Base-by-base conservation (phyloP, 1,140 invertebrate genomes). In the Saxidomus purpurata region DNA sequence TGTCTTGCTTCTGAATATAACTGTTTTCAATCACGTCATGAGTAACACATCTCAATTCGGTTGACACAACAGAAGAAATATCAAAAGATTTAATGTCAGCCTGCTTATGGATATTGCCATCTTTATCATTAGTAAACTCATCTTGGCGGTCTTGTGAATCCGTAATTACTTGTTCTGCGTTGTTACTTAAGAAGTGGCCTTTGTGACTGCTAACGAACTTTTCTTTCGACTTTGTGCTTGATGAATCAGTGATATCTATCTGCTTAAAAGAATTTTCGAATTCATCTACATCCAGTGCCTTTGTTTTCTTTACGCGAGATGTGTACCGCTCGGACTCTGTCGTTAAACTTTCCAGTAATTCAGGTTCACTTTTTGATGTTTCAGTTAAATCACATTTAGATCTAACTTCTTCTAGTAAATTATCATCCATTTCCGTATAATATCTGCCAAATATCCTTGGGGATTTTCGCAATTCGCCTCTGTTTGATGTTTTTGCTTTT, bases 361-460 rank as follows among this genome's bases (percentile, higher is more conserved):
- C 77, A 36, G 38, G 28, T 61, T 59, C 31, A 79, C 77, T 59
- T 28, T 25, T 59, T 38, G 55, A 28, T 0, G 28, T 61, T 38
- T 61, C 55, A 47, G 8, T 47, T 13, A 4, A 43, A 47, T 80
- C 76, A 80, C 38, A 63, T 31, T 38, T 31, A 17, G 71, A 86
- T 52, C 52, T n/a, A 40, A 76, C 84, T 38, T 86, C 71, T n/a
- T 76, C 71, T 11, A 86, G 8, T 34, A 86, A 31, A 31, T 86
- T 67, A 19, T 76, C 36, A n/a, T 87, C 85, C 71, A 79, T 79
- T 63, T 87, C 85, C n/a, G 47, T 49, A n/a, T 79, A 87, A 67
- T 87, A 87, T 63, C 85, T 63, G 0, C 85, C 85, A 67, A 87
- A 87, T 55, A 87, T 76, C 67, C 76, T 38, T 49, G 85, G 85